phyloP scores from a whole-genome alignment of 2,888 invertebrate species.

The Cryptocheilus praepositus region DNA sequence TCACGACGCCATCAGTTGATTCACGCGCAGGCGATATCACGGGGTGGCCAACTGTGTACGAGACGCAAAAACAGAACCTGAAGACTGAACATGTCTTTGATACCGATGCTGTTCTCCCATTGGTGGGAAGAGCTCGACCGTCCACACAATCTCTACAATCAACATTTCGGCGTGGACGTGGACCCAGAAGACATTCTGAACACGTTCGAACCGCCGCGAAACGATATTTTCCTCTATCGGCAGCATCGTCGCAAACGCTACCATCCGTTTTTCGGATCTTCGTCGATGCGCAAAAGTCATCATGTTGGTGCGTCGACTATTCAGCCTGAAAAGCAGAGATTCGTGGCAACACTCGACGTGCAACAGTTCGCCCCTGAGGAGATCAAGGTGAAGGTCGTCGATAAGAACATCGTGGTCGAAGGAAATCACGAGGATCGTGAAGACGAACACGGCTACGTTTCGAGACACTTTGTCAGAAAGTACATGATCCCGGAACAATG shows the following conservation, averaged over 20 bases:
- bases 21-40: too few relatives aligned
- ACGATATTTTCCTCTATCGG: background rate
- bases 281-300: background rate
- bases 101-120: background rate
- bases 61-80: too few relatives aligned
- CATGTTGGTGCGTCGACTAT: slow-evolving; percentile 76
- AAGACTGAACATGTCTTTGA: background rate
- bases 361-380: slow-evolving; percentile 81
- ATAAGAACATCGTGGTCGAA: slow-evolving; percentile 82
- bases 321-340: slow-evolving; percentile 81
- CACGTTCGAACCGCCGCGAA: background rate
- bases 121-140: background rate
- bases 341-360: slow-evolving; percentile 84
- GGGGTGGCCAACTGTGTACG: too few relatives aligned
- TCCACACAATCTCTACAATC: background rate
- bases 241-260: background rate
- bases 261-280: background rate
- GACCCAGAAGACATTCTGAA: background rate
- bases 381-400: slow-evolving; percentile 80
- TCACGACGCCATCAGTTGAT: too few relatives aligned
- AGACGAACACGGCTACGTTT: slow-evolving; percentile 86
- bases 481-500: slow-evolving; percentile 81
- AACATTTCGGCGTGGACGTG: background rate
- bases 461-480: slow-evolving; percentile 86
- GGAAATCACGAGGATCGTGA: slow-evolving; percentile 88